These are phyloP conservation scores for Sminthurinus aureus DNA, from an alignment of 2,888 invertebrate species.

Conservation along the genomic window DNA sequence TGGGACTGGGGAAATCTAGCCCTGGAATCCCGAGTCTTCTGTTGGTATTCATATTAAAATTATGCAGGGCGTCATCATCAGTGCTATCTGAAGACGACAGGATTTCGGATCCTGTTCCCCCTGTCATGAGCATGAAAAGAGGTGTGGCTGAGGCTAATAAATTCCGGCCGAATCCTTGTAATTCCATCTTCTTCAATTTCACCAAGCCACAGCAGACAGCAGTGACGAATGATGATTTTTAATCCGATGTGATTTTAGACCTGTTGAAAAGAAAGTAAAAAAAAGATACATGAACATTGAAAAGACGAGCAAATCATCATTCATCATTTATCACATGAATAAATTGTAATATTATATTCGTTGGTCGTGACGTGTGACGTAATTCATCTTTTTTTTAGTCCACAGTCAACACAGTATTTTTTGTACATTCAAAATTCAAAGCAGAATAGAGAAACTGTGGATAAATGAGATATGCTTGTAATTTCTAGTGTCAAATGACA, in stretches of 20 bases:
- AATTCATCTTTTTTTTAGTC: too few species aligned
- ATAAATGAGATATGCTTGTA: not conserved
- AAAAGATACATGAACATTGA: not conserved
- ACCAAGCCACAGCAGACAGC: not conserved
- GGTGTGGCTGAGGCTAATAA: constrained; percentile 1
- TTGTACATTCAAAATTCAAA: too few species aligned
- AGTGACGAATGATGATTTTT: too few species aligned
- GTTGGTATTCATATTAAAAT: not conserved
- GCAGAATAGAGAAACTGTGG: too few species aligned
- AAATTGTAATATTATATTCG: not conserved
- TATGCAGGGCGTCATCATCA: not conserved
- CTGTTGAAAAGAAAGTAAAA: not conserved
- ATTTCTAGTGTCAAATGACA: not conserved
- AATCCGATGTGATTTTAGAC: too few species aligned
- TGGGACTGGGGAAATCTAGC: constrained; percentile 5
- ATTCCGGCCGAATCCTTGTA: not conserved
- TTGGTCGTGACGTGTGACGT: too few species aligned
- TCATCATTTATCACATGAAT: not conserved
- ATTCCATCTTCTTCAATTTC: constrained; percentile 12
- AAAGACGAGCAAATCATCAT: not conserved
- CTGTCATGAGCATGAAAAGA: not conserved
- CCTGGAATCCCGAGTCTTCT: not conserved
- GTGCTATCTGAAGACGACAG: constrained; percentile 11
- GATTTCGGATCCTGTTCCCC: not conserved
- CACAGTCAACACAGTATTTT: too few species aligned